Percentiles rank a stretch among this genome's conserved stretches.
These are phyloP conservation scores for Brachirus orientalis DNA, from an alignment of 2,113 vertebrate species.

Conservation along the genomic window DNA sequence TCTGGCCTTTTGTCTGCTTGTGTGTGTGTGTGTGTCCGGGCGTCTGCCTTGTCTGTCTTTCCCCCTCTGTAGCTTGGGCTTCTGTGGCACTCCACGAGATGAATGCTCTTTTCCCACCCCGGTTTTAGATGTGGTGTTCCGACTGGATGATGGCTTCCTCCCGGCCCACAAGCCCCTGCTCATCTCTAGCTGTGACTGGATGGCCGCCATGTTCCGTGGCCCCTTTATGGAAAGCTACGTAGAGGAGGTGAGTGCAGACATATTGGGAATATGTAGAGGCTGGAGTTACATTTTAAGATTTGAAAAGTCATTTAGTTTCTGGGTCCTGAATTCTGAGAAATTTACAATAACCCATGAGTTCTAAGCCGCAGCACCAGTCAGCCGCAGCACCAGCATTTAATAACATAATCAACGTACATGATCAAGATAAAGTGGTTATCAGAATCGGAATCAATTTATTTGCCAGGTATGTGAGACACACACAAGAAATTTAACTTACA, in stretches of 20 bases:
- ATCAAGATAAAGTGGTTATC: slow-evolving; percentile 5
- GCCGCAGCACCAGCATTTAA: too few relatives aligned
- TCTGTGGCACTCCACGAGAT: slow-evolving; percentile 85
- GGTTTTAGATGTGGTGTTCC: slow-evolving; percentile 91
- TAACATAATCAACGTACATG: background rate
- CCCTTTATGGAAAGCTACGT: slow-evolving; percentile 90
- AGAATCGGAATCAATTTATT: too few relatives aligned
- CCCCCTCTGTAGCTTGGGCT: slow-evolving; percentile 82
- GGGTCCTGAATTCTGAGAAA: background rate
- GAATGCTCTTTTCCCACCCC: slow-evolving; percentile 84
- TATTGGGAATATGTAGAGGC: background rate
- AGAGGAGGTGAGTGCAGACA: slow-evolving; percentile 80
- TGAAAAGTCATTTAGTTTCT: too few relatives aligned
- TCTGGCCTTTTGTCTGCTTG: slow-evolving; percentile 59
- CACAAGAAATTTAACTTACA: too few relatives aligned
- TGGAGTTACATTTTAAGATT: too few relatives aligned
- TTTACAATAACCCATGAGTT: too few relatives aligned
- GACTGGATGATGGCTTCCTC: slow-evolving; percentile 85
- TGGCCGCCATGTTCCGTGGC: slow-evolving; percentile 93
- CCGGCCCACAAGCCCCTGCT: slow-evolving; percentile 91
- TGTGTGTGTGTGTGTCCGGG: slow-evolving; percentile 46
- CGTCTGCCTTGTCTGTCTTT: slow-evolving; percentile 78
- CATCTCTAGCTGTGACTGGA: slow-evolving; percentile 92
- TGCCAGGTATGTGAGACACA: too few relatives aligned
- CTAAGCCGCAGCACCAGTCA: too few relatives aligned